phyloP scores from a whole-genome alignment of 1,140 invertebrate genomes.

The Hyles euphorbiae region DNA sequence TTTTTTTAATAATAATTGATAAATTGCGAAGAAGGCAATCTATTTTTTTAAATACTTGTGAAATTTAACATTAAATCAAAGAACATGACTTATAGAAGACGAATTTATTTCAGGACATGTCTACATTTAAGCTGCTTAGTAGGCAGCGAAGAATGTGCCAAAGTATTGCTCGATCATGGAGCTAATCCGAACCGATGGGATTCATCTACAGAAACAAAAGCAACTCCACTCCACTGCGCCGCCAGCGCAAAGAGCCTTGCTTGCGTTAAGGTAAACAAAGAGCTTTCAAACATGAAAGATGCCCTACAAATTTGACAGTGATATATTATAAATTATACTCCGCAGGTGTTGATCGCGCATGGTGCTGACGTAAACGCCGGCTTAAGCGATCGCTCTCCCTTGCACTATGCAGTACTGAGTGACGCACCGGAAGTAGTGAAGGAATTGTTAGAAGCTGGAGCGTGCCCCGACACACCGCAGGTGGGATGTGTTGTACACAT shows the following conservation, averaged over 20 bases:
- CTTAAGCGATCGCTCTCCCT: slow-evolving; percentile 79
- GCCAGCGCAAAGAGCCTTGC: slow-evolving; percentile 79
- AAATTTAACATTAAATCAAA: no score
- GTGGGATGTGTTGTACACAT: slow-evolving; percentile 49
- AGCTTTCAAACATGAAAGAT: slow-evolving; percentile 17
- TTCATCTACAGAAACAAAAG: slow-evolving; percentile 72
- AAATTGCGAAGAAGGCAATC: no score
- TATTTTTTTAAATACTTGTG: no score
- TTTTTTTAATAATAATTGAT: no score
- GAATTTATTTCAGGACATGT: slow-evolving; percentile 76
- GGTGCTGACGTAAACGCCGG: slow-evolving; percentile 85
- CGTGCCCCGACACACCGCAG: slow-evolving; percentile 86
- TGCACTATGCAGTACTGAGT: slow-evolving; percentile 86
- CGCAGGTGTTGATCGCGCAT: slow-evolving; percentile 77
- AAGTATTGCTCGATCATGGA: slow-evolving; percentile 79
- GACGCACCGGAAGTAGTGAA: slow-evolving; percentile 82
- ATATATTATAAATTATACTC: slow-evolving; percentile 16
- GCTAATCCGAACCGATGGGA: slow-evolving; percentile 83
- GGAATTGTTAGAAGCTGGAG: slow-evolving; percentile 80
- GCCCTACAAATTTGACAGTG: slow-evolving; percentile 12
- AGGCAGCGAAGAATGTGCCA: slow-evolving; percentile 80
- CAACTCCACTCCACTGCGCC: slow-evolving; percentile 86
- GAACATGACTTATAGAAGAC: not conserved
- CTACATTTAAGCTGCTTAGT: slow-evolving; percentile 86
- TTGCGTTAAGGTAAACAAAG: slow-evolving; percentile 65